Evolutionary conservation across 2,888 invertebrate species (phyloP).

Genomic region (Cheilosia soror): DNA sequence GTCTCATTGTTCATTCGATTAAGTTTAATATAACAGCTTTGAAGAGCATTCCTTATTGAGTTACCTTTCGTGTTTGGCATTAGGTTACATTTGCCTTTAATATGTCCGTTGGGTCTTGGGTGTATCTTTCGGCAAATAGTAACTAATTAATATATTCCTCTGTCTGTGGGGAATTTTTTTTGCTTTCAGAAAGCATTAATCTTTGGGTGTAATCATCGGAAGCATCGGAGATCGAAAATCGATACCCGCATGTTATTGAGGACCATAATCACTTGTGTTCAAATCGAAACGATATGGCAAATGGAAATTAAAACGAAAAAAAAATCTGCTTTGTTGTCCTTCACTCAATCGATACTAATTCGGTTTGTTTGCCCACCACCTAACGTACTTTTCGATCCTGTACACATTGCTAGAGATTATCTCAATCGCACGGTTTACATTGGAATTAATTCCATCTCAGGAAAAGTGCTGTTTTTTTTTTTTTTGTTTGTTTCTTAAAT

Average conservation of each 20-base stretch:
- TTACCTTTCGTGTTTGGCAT: not conserved
- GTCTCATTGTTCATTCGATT: slow-evolving; percentile 9
- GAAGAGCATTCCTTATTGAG: not conserved
- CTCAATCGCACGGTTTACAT: not conserved
- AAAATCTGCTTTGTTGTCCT: not conserved
- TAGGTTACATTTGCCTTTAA: not conserved
- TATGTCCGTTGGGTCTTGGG: not conserved
- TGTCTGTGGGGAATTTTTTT: slow-evolving; percentile 2
- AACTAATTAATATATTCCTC: not conserved
- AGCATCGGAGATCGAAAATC: not conserved
- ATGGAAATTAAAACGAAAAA: not conserved
- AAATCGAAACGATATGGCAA: not conserved
- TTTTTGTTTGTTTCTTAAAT: not conserved
- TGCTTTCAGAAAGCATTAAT: not conserved
- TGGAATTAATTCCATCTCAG: not conserved
- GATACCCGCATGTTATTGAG: slow-evolving; percentile 2
- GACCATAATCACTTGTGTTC: not conserved
- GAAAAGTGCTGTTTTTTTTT: not conserved
- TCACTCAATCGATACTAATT: not conserved
- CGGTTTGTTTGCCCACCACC: not conserved
- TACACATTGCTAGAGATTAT: not conserved
- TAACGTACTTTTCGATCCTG: not conserved
- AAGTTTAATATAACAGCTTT: slow-evolving; percentile 9
- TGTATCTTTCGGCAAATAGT: not conserved
- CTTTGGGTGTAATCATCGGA: not conserved